Evolutionary conservation across 92 coral and sea anemone species (phyloP).

Genomic region (Porites rus): DNA sequence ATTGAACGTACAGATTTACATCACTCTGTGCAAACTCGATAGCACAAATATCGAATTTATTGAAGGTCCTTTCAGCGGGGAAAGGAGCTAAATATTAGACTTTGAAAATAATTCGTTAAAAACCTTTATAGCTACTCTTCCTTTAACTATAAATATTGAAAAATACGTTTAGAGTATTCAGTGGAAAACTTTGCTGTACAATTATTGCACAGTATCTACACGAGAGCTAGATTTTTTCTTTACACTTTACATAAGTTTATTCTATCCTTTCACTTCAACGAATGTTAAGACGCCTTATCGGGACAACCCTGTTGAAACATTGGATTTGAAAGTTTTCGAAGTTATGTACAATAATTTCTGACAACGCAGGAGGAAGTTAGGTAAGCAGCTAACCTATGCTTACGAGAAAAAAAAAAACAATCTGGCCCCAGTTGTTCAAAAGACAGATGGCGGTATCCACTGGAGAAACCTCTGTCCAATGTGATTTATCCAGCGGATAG

Average conservation of each 20-base stretch:
- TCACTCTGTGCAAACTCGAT: slow-evolving; percentile 73
- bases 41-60: slow-evolving; percentile 70
- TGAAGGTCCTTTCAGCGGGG: slow-evolving; percentile 20
- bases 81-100: slow-evolving; percentile 62
- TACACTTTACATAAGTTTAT: slow-evolving; percentile 35
- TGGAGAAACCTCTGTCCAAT: too few species aligned
- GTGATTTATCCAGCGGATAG: too few species aligned
- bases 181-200: slow-evolving; percentile 76
- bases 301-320: neutral
- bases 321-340: neutral
- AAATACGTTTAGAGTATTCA: slow-evolving; percentile 75
- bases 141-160: slow-evolving; percentile 90
- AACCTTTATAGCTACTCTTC: slow-evolving; percentile 77
- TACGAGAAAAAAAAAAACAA: neutral
- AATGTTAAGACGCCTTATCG: neutral
- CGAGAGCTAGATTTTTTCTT: slow-evolving; percentile 5
- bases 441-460: too few species aligned
- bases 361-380: slow-evolving; percentile 17
- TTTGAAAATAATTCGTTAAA: slow-evolving; percentile 96
- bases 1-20: slow-evolving; percentile 44
- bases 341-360: slow-evolving; percentile 23
- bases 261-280: neutral
- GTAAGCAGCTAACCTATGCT: neutral
- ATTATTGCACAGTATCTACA: slow-evolving; percentile 71
- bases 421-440: too few species aligned